Base-by-base conservation (phyloP, 2,888 invertebrate species). In the Caenorhabditis angaria region DNA sequence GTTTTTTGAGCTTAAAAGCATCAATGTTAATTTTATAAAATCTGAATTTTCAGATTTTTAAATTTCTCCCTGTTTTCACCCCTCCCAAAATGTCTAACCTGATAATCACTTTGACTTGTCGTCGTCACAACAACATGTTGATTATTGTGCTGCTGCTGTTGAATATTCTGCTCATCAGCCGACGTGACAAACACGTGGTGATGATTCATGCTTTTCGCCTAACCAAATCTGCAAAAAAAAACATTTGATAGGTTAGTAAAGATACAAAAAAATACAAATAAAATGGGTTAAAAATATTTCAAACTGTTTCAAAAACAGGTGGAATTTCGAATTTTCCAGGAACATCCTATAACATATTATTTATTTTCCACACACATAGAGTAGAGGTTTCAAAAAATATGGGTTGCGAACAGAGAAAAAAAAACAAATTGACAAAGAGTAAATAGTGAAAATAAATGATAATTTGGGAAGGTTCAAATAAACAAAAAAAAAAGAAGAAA, bases 401-500 rank as follows among this genome's bases (percentile, higher is more conserved):
- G 18, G 41, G 41, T 41, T 41, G 18, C 10, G 41, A 41, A 41
- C 41, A 41, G 18, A 41, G 18, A 5, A 32, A 32, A 12, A 32
- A 14, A 18, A 10, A 14, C 18, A 41, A 41, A 41, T 18, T 18
- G 18, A 41, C 14, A 18, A 12, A 41, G 10, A 41, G 18, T 41
- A 18, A 41, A 3, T 12, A 41, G 3, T 41, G 18, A 41, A 18
- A 41, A 41, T 41, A 41, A 14, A 41, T 41, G 18, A 41, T 41
- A 41, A 41, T 20, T 0, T 12, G 47, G 25, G 59, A 27, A 10
- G 25, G 27, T 47, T 59, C 59, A 59, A 25, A 59, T 48, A 35
- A 59, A 35, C 27, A 48, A 59, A 35, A 58, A 29, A 58, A 22
- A 29, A 57, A 58, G 47, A 59, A 48, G 59, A 20, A 32, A 27